Evolutionary conservation across 2,888 invertebrate species (phyloP), one percentile per base, ranked within the genome.

Genomic region (Cosmia pyralina): DNA sequence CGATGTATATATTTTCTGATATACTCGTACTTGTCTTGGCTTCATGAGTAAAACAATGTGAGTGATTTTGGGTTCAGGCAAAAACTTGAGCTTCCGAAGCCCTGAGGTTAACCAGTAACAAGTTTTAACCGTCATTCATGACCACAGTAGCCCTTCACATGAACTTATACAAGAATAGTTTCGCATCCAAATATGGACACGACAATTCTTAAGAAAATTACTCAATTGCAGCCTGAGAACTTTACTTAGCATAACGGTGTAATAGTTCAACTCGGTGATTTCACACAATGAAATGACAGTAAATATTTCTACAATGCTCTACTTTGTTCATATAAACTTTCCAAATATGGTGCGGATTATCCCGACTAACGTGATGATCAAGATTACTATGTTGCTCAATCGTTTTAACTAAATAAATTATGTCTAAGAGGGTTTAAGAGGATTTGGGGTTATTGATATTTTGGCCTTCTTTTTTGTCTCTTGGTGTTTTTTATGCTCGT

Each of bases 281-380:
- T 80, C 68, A 71, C 68, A 84, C 83, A 75, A 78, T 80, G 85
- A 84, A 72, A 69, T 17, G 69, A 69, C 77, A 74, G 70, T 71
- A 79, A 74, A 71, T 57, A 60, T 63, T 59, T 57, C 48, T 60
- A 78, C 79, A 64, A 58, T 73, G 79, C 44, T 79, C 70, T 22
- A 75, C 66, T 75, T 74, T 46, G 46, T 72, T 57, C 4, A 4
- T 81, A 44, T 71, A 57, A 64, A 75, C 73, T 82, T 77, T 77
- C 77, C 74, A 72, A 79, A 77, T 79, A 76, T 28, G 75, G 82
- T 10, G 65, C 10, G 48, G 79, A 70, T 77, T 69, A 84, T 74
- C 63, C 48, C n/a, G 64, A 70, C 55, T 50, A 48, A 44, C 55
- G 55, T 71, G 69, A 15, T 68, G 48, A 69, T 55, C 46, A 10